Evolutionary conservation across 2,888 invertebrate species (phyloP), one percentile per base, ranked within the genome.

Genomic region (Leptopilina syphax): DNA sequence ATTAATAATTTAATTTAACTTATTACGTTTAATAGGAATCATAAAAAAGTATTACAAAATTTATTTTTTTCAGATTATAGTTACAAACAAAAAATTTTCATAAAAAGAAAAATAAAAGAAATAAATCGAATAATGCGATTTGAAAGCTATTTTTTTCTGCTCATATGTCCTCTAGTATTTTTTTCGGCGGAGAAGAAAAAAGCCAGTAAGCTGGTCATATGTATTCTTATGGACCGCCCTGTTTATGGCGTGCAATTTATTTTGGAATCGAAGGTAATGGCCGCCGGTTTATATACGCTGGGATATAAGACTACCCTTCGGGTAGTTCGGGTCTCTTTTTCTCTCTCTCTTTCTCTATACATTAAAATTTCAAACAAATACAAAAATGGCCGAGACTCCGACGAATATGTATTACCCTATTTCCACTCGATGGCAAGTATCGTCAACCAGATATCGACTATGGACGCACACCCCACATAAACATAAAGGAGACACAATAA

Each of bases 161-260:
- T 34, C 34, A 34, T 34, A 34, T 34, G 34, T 34, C 34, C 34
- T 34, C 34, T 34, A 34, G 34, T 34, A 34, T 34, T 34, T 34
- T 34, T 34, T 47, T 47, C 9, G 47, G 47, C 47, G 60, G 8
- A 18, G 34, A 18, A n/a, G 24, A n/a, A 13, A 77, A 50, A 50
- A 44, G 77, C 27, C 24, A 77, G 84, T 90, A 90, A 91, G 88
- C 88, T 86, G 89, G 89, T 90, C 89, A 87, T 91, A 89, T 91
- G 90, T 91, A 91, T 91, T 90, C 90, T 88, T 88, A 89, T 89
- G 89, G 89, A 89, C 89, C 88, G 85, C 88, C 89, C 90, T 91
- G 90, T 91, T 91, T 91, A 91, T 90, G 90, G 90, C 87, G 86
- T 86, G 88, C 91, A 90, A 91, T 91, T 91, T 91, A 91, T 91